Percentiles rank a stretch among this genome's conserved stretches.
phyloP scores from a whole-genome alignment of 1,140 invertebrate genomes.

The Lycorma delicatula region DNA sequence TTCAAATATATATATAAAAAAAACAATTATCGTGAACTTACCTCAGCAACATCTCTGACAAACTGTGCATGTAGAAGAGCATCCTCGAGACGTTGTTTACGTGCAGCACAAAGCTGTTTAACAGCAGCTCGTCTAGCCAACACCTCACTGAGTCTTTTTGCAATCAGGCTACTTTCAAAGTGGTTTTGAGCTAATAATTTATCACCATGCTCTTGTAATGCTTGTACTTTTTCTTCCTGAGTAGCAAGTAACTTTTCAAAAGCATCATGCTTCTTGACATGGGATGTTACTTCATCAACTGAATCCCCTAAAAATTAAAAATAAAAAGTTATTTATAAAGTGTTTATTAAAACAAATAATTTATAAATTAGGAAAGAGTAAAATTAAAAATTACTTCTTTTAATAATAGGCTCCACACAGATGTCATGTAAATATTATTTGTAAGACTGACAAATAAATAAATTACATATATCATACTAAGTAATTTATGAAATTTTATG shows the following conservation, averaged over 20 bases:
- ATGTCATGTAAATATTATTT: no score
- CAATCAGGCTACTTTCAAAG: conserved; percentile 84
- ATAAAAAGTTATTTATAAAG: no score
- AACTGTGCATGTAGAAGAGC: conserved; percentile 82
- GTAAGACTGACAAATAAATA: no score
- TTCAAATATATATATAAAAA: conserved; percentile 2
- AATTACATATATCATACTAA: no score
- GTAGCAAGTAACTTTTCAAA: conserved; percentile 78
- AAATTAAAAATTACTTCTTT: no score
- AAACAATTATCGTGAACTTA: conserved; percentile 25
- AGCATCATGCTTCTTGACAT: conserved; percentile 84
- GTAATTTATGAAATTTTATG: no score
- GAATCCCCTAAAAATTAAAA: conserved; percentile 46
- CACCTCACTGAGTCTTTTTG: conserved; percentile 58
- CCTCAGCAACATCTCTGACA: conserved; percentile 76
- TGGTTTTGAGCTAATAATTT: conserved; percentile 88
- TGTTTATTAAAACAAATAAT: no score
- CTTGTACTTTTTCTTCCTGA: conserved; percentile 78
- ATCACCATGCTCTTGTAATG: conserved; percentile 75
- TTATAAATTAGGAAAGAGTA: no score
- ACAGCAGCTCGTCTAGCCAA: conserved; percentile 60
- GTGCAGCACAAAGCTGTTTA: conserved; percentile 53
- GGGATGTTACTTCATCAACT: conserved; percentile 78
- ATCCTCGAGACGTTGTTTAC: conserved; percentile 62
- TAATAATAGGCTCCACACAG: no score